These are phyloP conservation scores for Panulirus ornatus DNA, from an alignment of 1,140 invertebrate species.

Conservation along the genomic window DNA sequence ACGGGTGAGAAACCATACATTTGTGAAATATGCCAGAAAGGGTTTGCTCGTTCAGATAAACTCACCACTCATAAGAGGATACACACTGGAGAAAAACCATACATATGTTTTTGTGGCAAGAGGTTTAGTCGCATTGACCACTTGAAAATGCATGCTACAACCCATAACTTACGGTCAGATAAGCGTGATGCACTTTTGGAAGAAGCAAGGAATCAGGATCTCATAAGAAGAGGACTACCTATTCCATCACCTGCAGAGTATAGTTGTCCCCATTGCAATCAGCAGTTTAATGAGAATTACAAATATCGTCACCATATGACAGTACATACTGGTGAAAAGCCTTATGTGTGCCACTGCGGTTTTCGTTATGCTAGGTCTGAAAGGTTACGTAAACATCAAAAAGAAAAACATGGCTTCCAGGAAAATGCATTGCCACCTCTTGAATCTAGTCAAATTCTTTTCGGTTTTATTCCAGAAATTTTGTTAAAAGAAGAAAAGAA, in stretches of 20 bases:
- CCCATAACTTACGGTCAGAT: constrained; percentile 3
- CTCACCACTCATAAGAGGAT: constrained; percentile 23
- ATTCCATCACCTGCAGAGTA: not conserved
- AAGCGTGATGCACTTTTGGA: not conserved
- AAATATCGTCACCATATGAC: constrained; percentile 24
- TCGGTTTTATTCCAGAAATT: not conserved
- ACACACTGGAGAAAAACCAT: constrained; percentile 47
- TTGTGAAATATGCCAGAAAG: constrained; percentile 25
- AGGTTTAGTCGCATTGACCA: constrained; percentile 35
- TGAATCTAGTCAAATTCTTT: not conserved
- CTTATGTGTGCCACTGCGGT: constrained; percentile 28
- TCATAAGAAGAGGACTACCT: not conserved
- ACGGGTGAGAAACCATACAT: constrained; percentile 37
- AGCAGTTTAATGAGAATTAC: constrained; percentile 26
- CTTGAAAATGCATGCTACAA: constrained; percentile 35
- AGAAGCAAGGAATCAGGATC: constrained; percentile 11
- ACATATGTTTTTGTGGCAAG: constrained; percentile 45
- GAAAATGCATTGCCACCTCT: not conserved
- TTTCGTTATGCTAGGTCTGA: not conserved
- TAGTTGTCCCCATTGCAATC: not conserved
- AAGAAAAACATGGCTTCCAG: not conserved
- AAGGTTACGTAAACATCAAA: constrained; percentile 34
- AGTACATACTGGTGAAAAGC: constrained; percentile 22
- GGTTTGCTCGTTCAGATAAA: constrained; percentile 42
- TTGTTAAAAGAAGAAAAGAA: not conserved